A percentile compares a stretch with the other conserved stretches of the same genome.
phyloP scores from a whole-genome alignment of 2,888 invertebrate genomes.

The Acleris cristana region DNA sequence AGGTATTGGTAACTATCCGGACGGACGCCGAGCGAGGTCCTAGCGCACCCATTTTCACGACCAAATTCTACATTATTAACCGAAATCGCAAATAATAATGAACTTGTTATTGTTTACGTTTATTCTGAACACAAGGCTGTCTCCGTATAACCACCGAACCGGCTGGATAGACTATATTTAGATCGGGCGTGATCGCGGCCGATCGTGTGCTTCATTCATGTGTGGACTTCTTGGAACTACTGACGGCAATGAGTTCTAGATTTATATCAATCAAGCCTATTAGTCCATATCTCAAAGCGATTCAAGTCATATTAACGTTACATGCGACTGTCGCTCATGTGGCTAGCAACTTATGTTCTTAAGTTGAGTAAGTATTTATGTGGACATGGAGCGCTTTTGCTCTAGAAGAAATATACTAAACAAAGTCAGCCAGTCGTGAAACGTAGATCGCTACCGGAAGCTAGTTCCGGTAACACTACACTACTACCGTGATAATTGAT shows the following conservation, averaged over 20 bases:
- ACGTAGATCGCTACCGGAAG: conserved; percentile 9
- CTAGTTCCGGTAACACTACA: conserved; percentile 8
- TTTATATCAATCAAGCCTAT: conserved; percentile 18
- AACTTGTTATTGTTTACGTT: conserved; percentile 8
- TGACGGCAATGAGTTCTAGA: conserved; percentile 24
- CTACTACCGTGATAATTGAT: conserved; percentile 6
- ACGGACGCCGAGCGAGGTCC: no score
- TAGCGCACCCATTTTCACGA: no score
- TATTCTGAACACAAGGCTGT: background rate
- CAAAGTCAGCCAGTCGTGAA: background rate
- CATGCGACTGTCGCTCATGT: no score
- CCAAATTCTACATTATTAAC: no score
- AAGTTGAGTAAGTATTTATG: no score
- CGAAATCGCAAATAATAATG: background rate
- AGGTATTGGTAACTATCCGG: no score
- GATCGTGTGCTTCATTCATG: conserved; percentile 23
- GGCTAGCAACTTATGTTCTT: no score
- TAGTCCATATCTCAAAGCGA: no score
- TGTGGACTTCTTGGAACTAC: conserved; percentile 12
- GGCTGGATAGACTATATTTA: conserved; percentile 9
- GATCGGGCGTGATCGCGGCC: conserved; percentile 20
- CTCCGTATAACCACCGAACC: background rate
- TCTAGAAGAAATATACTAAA: background rate
- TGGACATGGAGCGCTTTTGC: no score
- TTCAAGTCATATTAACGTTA: no score